Base-by-base conservation (phyloP, 1,140 invertebrate genomes). In the Drosophila burlai region DNA sequence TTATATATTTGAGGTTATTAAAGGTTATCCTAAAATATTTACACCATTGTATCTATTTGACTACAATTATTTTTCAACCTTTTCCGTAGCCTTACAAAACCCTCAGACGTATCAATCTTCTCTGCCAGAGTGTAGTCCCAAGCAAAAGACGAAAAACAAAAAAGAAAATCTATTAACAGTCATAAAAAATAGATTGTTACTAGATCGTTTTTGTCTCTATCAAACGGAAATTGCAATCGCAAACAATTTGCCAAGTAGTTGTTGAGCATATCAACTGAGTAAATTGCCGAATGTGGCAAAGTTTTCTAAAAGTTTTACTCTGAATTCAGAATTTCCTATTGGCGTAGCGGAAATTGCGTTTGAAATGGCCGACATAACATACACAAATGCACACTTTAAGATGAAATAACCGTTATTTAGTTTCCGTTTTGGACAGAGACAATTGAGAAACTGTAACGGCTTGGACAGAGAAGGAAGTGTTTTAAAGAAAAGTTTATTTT, bases 171-270 rank as follows among this genome's bases (percentile, higher is more conserved):
- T 73, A 73, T 73, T 73, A 61, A 29, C 45, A 45, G 46, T 40
- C 10, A 73, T 73, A 50, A 73, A 83, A 80, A 78, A 85, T 45
- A 81, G 46, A 85, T 84, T 85, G 60, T 50, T 68, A 49, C 60
- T 58, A 58, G 71, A 68, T 78, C 74, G 68, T 64, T 78, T 40
- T 79, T 52, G 58, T 83, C 55, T 64, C 58, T 60, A 76, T 80
- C 67, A 65, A 82, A 80, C 72, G 83, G 80, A 82, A 80, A 85
- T 85, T 71, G 77, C 78, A 71, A 85, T 85, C 54, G 78, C 76
- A 76, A 87, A 81, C 83, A 82, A 87, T 80, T 86, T 86, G 76
- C 80, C 83, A 83, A 86, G 72, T 86, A 80, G 76, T 86, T 86
- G 69, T 76, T 80, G 64, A 86, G 72, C 72, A 86, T 80, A 79